Evolutionary conservation across 2,888 invertebrate species (phyloP), one percentile per base, ranked within the genome.

Genomic region (Tachina fera): DNA sequence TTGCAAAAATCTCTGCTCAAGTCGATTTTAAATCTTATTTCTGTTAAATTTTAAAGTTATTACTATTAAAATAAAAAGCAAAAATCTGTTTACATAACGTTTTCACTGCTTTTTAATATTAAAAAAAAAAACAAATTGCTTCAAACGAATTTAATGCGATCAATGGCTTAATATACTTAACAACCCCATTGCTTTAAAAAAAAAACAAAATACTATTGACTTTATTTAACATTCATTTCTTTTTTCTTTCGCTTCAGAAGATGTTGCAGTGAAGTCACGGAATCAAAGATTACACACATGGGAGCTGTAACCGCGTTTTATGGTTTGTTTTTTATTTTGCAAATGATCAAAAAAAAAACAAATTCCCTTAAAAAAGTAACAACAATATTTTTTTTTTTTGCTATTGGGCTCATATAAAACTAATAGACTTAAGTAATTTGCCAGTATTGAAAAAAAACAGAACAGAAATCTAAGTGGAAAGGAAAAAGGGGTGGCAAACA

Each of bases 271-370:
- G 22, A 53, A 60, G 60, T 61, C 45, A 63, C 45, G 67, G 60
- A 51, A 75, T 74, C 77, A 79, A 74, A 80, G 90, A 92, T 92
- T 91, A 91, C 92, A 91, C 92, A 92, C 92, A 92, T 91, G 92
- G 92, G 92, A 92, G 92, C 92, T 91, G 92, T 92, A 92, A 92
- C 92, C 92, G 90, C 92, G 90, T 91, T 91, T 91, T 91, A 91
- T 90, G 91, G 90, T 90, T 91, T 91, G 89, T 89, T 90, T 31
- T 22, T 31, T 71, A n/a, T 79, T 86, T 67, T 83, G 74, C 77
- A 70, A 41, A 78, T 74, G 76, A 77, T 83, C 39, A 81, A 81
- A 77, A 86, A 76, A 56, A 65, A 31, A 31, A 0, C 31, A 67
- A 49, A 74, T 72, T 68, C 78, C 82, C 82, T 80, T 82, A 65